Base-by-base conservation (phyloP, 2,113 vertebrate species). In the Pluvianellus socialis region DNA sequence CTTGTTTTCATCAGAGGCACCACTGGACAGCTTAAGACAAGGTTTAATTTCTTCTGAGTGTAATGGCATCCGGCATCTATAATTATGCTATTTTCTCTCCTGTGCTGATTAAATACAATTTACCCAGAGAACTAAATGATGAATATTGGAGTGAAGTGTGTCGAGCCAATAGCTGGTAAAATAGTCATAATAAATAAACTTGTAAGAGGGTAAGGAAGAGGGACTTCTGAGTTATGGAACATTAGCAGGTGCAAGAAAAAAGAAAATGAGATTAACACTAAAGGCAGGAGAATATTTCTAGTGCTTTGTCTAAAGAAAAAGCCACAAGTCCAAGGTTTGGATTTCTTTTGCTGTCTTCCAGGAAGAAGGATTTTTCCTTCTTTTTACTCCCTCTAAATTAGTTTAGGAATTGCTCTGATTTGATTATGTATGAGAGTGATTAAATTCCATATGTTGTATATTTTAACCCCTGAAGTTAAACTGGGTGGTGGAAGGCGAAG, bases 61-160 rank as follows among this genome's bases (percentile, higher is more conserved):
- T 97, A 98, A 98, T 98, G 98, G 97, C 96, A 98, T 98, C 98
- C 92, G 45, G 98, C 98, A 98, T 98, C 97, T 96, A 96, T 98
- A 98, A 98, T 98, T 97, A 97, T 95, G 96, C 97, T 97, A 86
- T 98, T 98, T 98, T 98, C 98, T 98, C 97, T 98, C 98, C 98
- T 98, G 95, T 97, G 97, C 96, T 98, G 98, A 98, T 98, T 98
- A 98, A 98, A 98, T 97, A 97, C 73, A 74, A 97, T 97, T 97
- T 98, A 97, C 94, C 97, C 97, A 76, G 97, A 98, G 98, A 98
- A 96, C 94, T 98, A 97, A 97, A 97, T 97, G 98, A 98, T 95
- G 98, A 97, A 98, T 97, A 97, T 98, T 98, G 97, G 98, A 98
- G 95, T 62, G 59, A 95, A 96, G 92, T 67, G 89, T 98, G 96